Conservation (phyloP, 2,888 invertebrate species). For the Hofmannophila pseudospretella region DNA sequence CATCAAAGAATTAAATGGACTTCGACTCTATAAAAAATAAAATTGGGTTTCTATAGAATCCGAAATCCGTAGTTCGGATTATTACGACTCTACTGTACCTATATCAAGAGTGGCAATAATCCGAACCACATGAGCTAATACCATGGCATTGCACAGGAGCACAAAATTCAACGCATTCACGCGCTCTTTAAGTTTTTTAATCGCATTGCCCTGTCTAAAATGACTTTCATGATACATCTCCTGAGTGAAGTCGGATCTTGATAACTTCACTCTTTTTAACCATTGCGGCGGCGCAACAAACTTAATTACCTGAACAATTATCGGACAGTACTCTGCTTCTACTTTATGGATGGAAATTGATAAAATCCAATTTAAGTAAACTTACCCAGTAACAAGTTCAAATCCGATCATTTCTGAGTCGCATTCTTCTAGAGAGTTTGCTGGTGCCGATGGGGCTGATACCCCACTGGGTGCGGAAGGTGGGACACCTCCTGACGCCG, state of each 20-base stretch:
- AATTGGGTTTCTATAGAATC: no score
- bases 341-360: background rate
- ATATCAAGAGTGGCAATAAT: no score
- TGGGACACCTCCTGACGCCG: conserved; percentile 63
- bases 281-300: conserved; percentile 27
- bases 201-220: conserved; percentile 15
- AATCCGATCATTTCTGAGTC: conserved; percentile 94
- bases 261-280: conserved; percentile 33
- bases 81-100: no score
- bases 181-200: conserved; percentile 3
- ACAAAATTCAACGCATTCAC: background rate
- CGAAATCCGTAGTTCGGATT: no score
- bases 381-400: conserved; percentile 91
- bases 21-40: no score
- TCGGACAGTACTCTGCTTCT: conserved; percentile 31
- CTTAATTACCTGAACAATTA: conserved; percentile 46
- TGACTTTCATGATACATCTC: conserved; percentile 32
- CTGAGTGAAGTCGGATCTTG: conserved; percentile 43
- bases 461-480: conserved; percentile 70
- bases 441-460: conserved; percentile 74
- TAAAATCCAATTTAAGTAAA: conserved; percentile 16
- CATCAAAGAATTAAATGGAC: no score
- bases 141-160: no score
- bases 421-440: conserved; percentile 84
- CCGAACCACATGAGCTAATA: no score